Base-by-base conservation (phyloP, 2,113 vertebrate genomes). In the Ifrita kowaldi region DNA sequence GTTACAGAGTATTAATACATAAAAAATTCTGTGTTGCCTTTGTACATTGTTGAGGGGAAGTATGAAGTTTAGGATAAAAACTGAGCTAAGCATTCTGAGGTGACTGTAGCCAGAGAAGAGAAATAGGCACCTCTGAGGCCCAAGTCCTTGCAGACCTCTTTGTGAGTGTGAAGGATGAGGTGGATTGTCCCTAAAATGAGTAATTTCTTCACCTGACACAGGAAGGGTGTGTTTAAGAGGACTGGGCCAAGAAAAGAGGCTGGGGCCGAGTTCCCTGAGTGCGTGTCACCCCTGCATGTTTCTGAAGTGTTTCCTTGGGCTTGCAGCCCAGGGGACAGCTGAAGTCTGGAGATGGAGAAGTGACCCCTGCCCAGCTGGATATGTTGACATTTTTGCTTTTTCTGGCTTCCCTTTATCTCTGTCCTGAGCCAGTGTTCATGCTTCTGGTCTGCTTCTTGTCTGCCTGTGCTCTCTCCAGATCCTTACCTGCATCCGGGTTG, bases 231-330 rank as follows among this genome's bases (percentile, higher is more conserved):
- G 12, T 56, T 74, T 18, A 26, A 49, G 39, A 16, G 64, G 47
- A 28, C 24, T 35, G 39, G 71, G 32, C 30, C 35, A 33, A 35
- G 19, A 16, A 16, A 69, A 64, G 33, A 47, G 27, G 14, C 33
- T n/a, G 30, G 41, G 46, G 19, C 7, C 4, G 19, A 26, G 52
- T 44, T 82, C 9, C 1, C 1, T 13, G 11, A 22, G 46, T 46
- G 19, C 1, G 0, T 33, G 35, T 44, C 35, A 52, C 4, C 27
- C 10, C 6, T 60, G 8, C 0, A 0, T 35, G 18, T 74, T 82
- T 47, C 56, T 82, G 30, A 52, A 10, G 7, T 6, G 22, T 22
- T 65, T 42, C 35, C 53, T 77, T 53, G 39, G 12, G 26, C 32
- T 49, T 44, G 9, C 37, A 46, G 59, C 42, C 12, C 28, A 39